phyloP scores from a whole-genome alignment of 2,113 vertebrate species.

The Gnathonemus echidnorhynchus region DNA sequence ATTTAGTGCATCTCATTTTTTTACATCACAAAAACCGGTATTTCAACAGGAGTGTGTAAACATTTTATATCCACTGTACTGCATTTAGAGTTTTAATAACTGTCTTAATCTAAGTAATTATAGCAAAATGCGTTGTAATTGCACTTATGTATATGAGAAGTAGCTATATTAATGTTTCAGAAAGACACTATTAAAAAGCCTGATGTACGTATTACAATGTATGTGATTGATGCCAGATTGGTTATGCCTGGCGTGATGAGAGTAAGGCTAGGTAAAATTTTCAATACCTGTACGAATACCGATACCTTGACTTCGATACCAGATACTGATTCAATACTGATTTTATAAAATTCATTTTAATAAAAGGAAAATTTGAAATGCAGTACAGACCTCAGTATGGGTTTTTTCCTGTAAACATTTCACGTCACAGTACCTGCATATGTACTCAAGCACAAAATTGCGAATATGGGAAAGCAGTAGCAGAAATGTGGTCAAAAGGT shows the following conservation, averaged over 20 bases:
- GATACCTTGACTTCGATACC: neutral
- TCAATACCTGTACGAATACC: neutral
- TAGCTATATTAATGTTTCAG: neutral
- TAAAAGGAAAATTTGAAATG: neutral
- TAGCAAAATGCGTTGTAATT: neutral
- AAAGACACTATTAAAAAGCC: neutral
- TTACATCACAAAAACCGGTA: no score
- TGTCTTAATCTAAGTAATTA: neutral
- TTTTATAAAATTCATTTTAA: neutral
- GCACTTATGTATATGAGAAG: neutral
- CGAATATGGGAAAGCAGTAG: neutral
- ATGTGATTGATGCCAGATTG: neutral
- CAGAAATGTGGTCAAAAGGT: neutral
- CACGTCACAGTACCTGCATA: neutral
- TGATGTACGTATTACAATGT: neutral
- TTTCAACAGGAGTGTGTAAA: no score
- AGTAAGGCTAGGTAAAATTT: neutral
- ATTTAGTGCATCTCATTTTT: no score
- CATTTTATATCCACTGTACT: neutral
- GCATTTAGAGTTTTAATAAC: neutral
- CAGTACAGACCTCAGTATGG: neutral
- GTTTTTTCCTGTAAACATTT: neutral
- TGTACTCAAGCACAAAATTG: neutral
- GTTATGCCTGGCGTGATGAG: neutral
- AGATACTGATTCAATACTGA: neutral